Percentiles rank a stretch among this genome's conserved stretches.
Conservation (phyloP, 2,113 vertebrate genomes). For the Stegastes partitus region DNA sequence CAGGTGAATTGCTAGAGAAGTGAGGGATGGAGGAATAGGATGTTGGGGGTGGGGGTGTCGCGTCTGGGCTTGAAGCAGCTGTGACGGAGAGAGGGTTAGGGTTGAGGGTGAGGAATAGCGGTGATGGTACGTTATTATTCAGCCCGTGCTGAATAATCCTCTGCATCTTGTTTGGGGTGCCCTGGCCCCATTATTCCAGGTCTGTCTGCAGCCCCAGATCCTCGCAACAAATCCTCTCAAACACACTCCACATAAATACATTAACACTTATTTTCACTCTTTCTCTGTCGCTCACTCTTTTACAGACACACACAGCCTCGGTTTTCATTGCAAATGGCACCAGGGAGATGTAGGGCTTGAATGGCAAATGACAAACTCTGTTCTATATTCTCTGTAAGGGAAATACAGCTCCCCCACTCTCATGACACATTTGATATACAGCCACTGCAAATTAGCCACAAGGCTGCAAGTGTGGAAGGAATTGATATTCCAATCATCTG, state of each 20-base stretch:
- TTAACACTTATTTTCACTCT: slow-evolving; percentile 41
- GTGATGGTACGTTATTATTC: slow-evolving; percentile 67
- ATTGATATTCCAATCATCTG: slow-evolving; percentile 79
- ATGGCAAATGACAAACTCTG: slow-evolving; percentile 58
- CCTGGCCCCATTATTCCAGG: slow-evolving; percentile 23
- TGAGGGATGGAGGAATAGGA: slow-evolving; percentile 3
- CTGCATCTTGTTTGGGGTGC: slow-evolving; percentile 65
- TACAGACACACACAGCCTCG: slow-evolving; percentile 7
- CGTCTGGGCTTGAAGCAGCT: slow-evolving; percentile 53
- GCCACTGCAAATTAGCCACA: slow-evolving; percentile 72
- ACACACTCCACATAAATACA: slow-evolving; percentile 42
- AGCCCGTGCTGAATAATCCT: slow-evolving; percentile 56
- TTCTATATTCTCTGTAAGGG: slow-evolving; percentile 44
- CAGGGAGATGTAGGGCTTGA: slow-evolving; percentile 30
- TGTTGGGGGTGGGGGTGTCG: slow-evolving; percentile 17
- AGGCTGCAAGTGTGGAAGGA: slow-evolving; percentile 66
- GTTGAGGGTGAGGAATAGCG: slow-evolving; percentile 29
- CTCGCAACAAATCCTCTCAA: slow-evolving; percentile 32
- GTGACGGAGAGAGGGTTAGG: slow-evolving; percentile 29
- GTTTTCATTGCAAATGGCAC: slow-evolving; percentile 46
- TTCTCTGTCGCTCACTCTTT: slow-evolving; percentile 11
- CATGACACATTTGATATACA: slow-evolving; percentile 70
- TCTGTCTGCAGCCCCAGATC: slow-evolving; percentile 43
- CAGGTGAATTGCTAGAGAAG: slow-evolving; percentile 17
- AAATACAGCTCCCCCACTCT: slow-evolving; percentile 48